Evolutionary conservation across 35 echinoderm and acorn worm species (phyloP).

Genomic region (Ophiothrix spiculata): DNA sequence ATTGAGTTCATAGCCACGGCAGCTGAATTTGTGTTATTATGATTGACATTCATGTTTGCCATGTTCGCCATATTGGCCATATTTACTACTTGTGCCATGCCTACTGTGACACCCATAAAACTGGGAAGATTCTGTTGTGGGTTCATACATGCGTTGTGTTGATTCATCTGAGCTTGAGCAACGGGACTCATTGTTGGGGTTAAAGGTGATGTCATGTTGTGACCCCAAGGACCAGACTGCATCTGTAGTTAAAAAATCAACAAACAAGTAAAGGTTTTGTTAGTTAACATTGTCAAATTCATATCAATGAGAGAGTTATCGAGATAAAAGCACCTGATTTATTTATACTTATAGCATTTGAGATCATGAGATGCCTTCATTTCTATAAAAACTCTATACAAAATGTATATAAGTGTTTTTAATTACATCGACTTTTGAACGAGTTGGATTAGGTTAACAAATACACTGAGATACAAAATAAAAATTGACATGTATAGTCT

Average conservation of each 20-base stretch:
- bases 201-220: slow-evolving; percentile 83
- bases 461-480: too few relatives aligned
- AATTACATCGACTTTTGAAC: too few relatives aligned
- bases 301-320: too few relatives aligned
- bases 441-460: too few relatives aligned
- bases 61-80: slow-evolving; percentile 8
- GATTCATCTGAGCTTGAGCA: slow-evolving; percentile 34
- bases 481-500: too few relatives aligned
- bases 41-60: slow-evolving; percentile 3
- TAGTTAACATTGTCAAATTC: too few relatives aligned
- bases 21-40: slow-evolving; percentile 19
- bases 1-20: slow-evolving; percentile 41
- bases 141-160: slow-evolving; percentile 86
- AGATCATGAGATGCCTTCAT: too few relatives aligned
- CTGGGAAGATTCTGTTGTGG: slow-evolving; percentile 76
- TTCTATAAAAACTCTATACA: too few relatives aligned
- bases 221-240: slow-evolving; percentile 76
- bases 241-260: slow-evolving; percentile 43
- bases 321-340: too few relatives aligned
- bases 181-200: slow-evolving; percentile 68
- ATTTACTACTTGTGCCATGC: slow-evolving; percentile 6
- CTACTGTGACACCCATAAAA: slow-evolving; percentile 79
- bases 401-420: too few relatives aligned
- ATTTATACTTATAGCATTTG: too few relatives aligned
- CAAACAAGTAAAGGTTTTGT: slow-evolving; percentile 4